phyloP scores from a whole-genome alignment of 1,140 invertebrate genomes.

The Melanaphis sacchari region DNA sequence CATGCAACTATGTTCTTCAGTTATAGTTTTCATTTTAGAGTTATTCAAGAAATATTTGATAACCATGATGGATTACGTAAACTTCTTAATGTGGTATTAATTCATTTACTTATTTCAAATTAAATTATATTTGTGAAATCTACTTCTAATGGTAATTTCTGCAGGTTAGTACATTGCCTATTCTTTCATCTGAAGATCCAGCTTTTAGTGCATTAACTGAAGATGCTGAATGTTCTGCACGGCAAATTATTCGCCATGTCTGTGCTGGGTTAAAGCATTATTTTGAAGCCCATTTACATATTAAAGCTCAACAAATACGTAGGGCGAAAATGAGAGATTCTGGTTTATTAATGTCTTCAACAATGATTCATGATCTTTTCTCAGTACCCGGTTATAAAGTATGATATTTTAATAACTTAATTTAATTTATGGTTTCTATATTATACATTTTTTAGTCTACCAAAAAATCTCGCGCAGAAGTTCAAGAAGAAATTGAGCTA shows the following conservation, averaged over 20 bases:
- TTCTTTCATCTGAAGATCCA: slow-evolving; percentile 75
- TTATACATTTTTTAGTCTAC: slow-evolving; percentile 67
- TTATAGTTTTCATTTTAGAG: slow-evolving; percentile 88
- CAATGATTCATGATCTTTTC: slow-evolving; percentile 56
- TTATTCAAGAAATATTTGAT: slow-evolving; percentile 93
- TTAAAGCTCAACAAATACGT: slow-evolving; percentile 82
- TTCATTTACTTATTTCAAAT: not conserved
- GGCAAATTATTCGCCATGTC: slow-evolving; percentile 93
- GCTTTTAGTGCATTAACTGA: slow-evolving; percentile 72
- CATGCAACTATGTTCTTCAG: slow-evolving; percentile 98
- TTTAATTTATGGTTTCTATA: not conserved
- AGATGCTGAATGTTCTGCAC: slow-evolving; percentile 88
- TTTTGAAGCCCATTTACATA: slow-evolving; percentile 87
- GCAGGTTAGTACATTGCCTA: slow-evolving; percentile 83
- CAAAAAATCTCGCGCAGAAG: slow-evolving; percentile 77
- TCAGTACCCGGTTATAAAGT: slow-evolving; percentile 73
- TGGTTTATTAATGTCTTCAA: slow-evolving; percentile 61
- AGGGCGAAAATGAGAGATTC: slow-evolving; percentile 67
- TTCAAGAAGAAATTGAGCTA: slow-evolving; percentile 83
- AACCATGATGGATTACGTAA: slow-evolving; percentile 88
- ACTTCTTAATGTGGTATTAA: slow-evolving; percentile 87
- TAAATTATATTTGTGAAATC: not conserved
- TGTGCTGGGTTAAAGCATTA: slow-evolving; percentile 90
- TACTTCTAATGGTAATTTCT: slow-evolving; percentile 22
- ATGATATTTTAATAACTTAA: slow-evolving; percentile 53